phyloP scores from a whole-genome alignment of 2,797 vertebrate genomes.

The Danio kyathit region DNA sequence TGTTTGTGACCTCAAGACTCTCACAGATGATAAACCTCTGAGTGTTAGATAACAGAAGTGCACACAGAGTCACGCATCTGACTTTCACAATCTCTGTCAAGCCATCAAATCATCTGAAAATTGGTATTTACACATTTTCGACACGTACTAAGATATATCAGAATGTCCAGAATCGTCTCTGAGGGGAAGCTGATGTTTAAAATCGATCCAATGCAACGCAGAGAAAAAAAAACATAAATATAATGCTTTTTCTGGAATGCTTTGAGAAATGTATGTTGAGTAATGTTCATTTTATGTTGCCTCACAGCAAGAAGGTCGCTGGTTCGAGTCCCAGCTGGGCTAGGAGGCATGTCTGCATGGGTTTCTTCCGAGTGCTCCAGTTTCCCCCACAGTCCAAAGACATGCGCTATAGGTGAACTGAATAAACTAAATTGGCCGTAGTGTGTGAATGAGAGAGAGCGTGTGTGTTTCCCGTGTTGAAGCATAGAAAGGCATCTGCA shows the following conservation, averaged over 20 bases:
- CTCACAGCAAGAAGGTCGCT: no score
- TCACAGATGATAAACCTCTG: background rate
- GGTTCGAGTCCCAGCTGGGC: no score
- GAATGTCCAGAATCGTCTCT: background rate
- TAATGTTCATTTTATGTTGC: no score
- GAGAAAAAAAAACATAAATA: background rate
- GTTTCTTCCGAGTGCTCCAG: no score
- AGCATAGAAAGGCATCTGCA: no score
- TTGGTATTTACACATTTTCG: background rate
- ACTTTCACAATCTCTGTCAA: background rate
- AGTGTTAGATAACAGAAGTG: constrained; percentile 4
- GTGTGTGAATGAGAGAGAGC: no score
- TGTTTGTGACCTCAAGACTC: constrained; percentile 9
- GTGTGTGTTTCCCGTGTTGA: no score
- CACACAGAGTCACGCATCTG: background rate
- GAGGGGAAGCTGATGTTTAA: background rate
- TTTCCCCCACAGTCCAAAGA: no score
- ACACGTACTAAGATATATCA: background rate
- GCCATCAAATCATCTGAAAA: background rate
- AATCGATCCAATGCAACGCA: background rate
- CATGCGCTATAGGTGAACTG: no score
- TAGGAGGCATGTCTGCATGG: no score
- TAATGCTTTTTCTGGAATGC: background rate
- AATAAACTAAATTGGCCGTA: no score
- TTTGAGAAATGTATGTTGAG: background rate